These are phyloP conservation scores for Rousettus leschenaultii DNA, from an alignment of 2,113 vertebrate species.

Conservation along the genomic window DNA sequence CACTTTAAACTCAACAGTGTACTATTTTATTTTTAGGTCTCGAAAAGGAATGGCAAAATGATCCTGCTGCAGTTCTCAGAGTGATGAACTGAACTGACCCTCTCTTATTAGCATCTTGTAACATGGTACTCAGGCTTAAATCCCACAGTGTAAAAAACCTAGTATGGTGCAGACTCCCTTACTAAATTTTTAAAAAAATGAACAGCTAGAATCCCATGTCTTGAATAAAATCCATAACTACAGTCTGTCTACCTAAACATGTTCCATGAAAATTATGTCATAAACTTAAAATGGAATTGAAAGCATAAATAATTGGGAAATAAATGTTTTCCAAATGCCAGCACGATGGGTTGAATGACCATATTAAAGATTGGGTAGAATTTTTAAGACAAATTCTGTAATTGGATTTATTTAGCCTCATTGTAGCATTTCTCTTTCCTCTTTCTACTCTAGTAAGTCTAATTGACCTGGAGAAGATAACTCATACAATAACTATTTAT, in stretches of 20 bases:
- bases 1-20: conserved; percentile 17
- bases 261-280: not conserved
- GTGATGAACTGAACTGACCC: conserved; percentile 57
- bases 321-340: not conserved
- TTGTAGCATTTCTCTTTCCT: not conserved
- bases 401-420: not conserved
- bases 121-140: not conserved
- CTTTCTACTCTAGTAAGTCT: not conserved
- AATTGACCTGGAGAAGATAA: not conserved
- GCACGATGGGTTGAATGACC: not conserved
- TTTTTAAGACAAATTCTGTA: not conserved
- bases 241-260: not conserved
- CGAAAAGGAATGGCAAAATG: conserved; percentile 29
- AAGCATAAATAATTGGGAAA: not conserved
- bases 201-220: not conserved
- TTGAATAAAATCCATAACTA: not conserved
- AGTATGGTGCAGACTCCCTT: not conserved
- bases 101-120: not conserved
- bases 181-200: not conserved
- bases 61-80: conserved; percentile 17
- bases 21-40: conserved; percentile 37
- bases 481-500: not conserved
- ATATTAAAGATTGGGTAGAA: not conserved
- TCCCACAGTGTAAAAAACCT: not conserved
- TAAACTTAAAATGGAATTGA: conserved; percentile 11